Evolutionary conservation across 2,113 vertebrate genomes (phyloP).

Genomic region (Pseudois nayaur): DNA sequence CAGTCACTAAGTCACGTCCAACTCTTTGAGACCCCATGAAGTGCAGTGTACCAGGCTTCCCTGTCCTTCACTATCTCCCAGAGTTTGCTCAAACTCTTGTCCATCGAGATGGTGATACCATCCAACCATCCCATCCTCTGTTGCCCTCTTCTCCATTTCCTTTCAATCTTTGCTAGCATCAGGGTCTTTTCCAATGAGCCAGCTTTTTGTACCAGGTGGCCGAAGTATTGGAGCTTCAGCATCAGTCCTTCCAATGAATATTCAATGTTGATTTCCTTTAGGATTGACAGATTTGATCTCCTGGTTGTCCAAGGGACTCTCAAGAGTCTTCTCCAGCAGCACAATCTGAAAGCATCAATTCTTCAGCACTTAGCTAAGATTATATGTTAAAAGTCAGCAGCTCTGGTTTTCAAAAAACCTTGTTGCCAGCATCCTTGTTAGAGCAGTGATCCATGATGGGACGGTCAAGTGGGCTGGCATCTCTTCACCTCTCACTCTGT

Average conservation of each 20-base stretch:
- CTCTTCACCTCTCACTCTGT: neutral
- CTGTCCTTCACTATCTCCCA: neutral
- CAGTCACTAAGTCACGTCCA: neutral
- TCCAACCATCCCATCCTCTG: neutral
- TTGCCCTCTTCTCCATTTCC: neutral
- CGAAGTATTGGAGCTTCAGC: neutral
- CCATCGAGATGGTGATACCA: neutral
- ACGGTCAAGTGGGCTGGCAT: neutral
- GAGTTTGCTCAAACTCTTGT: neutral
- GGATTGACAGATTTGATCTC: neutral
- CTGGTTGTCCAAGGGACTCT: neutral
- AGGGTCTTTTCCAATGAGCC: neutral
- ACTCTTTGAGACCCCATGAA: neutral
- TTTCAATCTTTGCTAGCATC: neutral
- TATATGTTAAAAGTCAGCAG: slow-evolving; percentile 32
- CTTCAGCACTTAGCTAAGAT: neutral
- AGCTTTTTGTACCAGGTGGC: neutral
- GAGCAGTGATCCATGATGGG: neutral
- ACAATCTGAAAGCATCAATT: neutral
- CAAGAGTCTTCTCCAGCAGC: neutral
- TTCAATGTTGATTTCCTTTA: neutral
- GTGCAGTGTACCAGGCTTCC: neutral
- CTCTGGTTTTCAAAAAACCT: neutral
- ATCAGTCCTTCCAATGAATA: neutral
- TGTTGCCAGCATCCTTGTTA: neutral